These are phyloP conservation scores for Perizoma affinitatum DNA, from an alignment of 2,888 invertebrate species.

Conservation along the genomic window DNA sequence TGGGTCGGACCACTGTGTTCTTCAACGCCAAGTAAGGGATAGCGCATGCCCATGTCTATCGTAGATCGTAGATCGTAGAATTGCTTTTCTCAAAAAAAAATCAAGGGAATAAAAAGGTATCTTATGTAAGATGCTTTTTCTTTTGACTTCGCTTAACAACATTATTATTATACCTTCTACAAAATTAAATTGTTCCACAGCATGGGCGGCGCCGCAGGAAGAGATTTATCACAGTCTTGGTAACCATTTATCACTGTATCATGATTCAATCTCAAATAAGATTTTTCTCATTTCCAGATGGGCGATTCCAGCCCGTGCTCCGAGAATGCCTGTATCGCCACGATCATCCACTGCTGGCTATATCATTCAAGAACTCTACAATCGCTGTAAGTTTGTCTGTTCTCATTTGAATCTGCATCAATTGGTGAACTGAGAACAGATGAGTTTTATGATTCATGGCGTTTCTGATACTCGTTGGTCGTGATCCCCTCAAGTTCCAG, in stretches of 20 bases:
- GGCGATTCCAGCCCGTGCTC: slow-evolving; percentile 90
- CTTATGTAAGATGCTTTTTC: no score
- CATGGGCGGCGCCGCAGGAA: no score
- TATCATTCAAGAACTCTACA: slow-evolving; percentile 90
- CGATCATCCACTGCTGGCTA: slow-evolving; percentile 87
- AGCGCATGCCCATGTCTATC: slow-evolving; percentile 2
- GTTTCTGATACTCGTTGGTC: no score
- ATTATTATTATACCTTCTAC: no score
- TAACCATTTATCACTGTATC: no score
- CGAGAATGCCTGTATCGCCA: slow-evolving; percentile 89
- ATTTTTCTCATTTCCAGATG: slow-evolving; percentile 80
- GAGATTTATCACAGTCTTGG: no score
- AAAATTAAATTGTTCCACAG: no score
- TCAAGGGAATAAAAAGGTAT: no score
- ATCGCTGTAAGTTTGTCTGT: slow-evolving; percentile 85
- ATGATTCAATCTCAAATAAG: neutral
- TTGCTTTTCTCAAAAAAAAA: neutral
- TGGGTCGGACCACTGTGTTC: slow-evolving; percentile 94
- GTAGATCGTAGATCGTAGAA: no score
- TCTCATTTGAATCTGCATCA: neutral
- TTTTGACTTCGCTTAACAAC: neutral
- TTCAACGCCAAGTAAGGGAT: slow-evolving; percentile 86
- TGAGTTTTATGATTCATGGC: no score
- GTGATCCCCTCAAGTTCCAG: no score
- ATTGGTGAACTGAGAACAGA: no score